These are phyloP conservation scores for Lasioglossum calceatum DNA, from an alignment of 2,888 invertebrate species.

Conservation along the genomic window DNA sequence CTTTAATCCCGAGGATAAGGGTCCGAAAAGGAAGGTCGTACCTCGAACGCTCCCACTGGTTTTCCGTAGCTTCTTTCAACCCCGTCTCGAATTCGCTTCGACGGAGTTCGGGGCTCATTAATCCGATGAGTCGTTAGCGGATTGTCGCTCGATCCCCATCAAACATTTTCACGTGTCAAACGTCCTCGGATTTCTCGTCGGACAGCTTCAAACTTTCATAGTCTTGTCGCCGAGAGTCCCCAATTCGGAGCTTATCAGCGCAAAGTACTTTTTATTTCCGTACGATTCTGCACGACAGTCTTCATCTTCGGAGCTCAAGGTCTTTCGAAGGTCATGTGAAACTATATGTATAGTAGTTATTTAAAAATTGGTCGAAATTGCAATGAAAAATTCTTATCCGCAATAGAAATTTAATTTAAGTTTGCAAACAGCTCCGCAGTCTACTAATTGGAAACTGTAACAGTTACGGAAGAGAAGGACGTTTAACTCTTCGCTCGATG, in stretches of 20 bases:
- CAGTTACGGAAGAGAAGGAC: background rate
- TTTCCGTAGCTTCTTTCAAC: slow-evolving; percentile 7
- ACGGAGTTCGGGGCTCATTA: slow-evolving; percentile 45
- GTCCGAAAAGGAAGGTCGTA: slow-evolving; percentile 29
- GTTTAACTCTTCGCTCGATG: background rate
- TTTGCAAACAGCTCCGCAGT: too few relatives aligned
- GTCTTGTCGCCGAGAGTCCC: background rate
- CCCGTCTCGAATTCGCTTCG: slow-evolving; percentile 40
- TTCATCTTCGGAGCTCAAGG: too few relatives aligned
- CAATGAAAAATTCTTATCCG: too few relatives aligned
- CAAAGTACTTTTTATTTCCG: background rate
- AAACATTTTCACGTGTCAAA: slow-evolving; percentile 23
- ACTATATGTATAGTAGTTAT: too few relatives aligned
- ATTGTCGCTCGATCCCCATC: slow-evolving; percentile 15
- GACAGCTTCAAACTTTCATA: background rate
- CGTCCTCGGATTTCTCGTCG: background rate
- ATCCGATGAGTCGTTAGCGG: slow-evolving; percentile 25
- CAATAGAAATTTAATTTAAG: too few relatives aligned
- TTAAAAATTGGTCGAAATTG: too few relatives aligned
- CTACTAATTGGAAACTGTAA: background rate
- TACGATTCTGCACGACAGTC: background rate
- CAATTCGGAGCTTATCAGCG: background rate
- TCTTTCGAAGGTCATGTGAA: too few relatives aligned
- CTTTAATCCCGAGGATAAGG: slow-evolving; percentile 59
- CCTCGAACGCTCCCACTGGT: background rate